A percentile compares a stretch with the other conserved stretches of the same genome.
These are phyloP conservation scores for Remorina albescens DNA, from an alignment of 2,797 vertebrate genomes.

Conservation along the genomic window DNA sequence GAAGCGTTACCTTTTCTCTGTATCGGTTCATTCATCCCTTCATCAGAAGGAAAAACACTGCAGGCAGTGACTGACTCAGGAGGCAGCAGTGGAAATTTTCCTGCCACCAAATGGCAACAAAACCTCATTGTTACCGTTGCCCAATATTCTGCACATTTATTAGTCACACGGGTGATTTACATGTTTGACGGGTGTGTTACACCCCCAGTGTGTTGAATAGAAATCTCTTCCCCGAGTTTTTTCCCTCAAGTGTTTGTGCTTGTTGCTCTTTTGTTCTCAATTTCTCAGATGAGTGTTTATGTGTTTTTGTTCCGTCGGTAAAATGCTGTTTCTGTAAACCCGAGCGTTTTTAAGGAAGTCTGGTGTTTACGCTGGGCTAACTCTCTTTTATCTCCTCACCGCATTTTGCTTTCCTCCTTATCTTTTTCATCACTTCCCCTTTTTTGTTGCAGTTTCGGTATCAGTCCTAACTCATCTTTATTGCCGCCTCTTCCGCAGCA, in stretches of 20 bases:
- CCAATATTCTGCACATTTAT: background rate
- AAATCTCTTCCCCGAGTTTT: background rate
- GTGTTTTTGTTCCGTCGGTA: conserved; percentile 15
- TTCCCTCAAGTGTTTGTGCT: background rate
- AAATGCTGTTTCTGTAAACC: conserved; percentile 15
- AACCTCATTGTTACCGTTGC: background rate
- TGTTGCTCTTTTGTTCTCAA: background rate
- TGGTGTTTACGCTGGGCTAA: conserved; percentile 42
- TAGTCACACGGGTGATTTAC: background rate
- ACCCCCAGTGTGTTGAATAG: background rate
- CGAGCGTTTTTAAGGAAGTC: conserved; percentile 43
- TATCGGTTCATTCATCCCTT: too few species aligned
- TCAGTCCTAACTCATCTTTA: conserved; percentile 38
- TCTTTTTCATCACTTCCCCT: conserved; percentile 32
- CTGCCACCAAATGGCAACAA: background rate
- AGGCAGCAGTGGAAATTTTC: conserved; percentile 12
- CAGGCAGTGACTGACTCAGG: background rate
- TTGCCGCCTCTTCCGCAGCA: conserved; percentile 32
- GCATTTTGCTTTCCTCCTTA: conserved; percentile 16
- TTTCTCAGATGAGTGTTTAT: background rate
- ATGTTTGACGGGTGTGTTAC: background rate
- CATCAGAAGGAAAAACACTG: conserved; percentile 8
- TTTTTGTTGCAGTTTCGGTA: conserved; percentile 23
- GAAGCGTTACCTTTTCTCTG: too few species aligned
- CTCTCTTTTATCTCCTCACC: conserved; percentile 42